Evolutionary conservation across 2,113 vertebrate species (phyloP).

Genomic region (Pluvianellus socialis): DNA sequence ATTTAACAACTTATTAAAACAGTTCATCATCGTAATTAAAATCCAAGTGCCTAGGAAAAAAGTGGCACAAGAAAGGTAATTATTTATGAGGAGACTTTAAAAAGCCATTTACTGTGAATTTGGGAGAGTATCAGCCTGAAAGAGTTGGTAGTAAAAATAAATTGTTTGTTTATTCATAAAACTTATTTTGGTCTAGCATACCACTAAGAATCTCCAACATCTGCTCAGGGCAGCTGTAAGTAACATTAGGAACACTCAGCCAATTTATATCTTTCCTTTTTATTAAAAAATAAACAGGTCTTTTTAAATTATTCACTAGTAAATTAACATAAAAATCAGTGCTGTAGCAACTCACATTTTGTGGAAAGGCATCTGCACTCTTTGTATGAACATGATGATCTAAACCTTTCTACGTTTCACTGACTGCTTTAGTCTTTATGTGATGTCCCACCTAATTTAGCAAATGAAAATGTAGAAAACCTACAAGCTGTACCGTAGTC

Average conservation of each 20-base stretch:
- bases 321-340: conserved; percentile 71
- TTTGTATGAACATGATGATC: neutral
- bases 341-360: conserved; percentile 23
- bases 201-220: conserved; percentile 40
- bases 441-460: conserved; percentile 62
- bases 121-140: conserved; percentile 45
- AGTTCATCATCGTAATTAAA: conserved; percentile 69
- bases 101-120: conserved; percentile 37
- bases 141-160: conserved; percentile 24
- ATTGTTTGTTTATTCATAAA: conserved; percentile 61
- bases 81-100: conserved; percentile 63
- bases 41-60: conserved; percentile 39
- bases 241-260: conserved; percentile 53
- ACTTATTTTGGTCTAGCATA: conserved; percentile 49
- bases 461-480: conserved; percentile 29
- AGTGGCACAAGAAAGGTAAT: conserved; percentile 56
- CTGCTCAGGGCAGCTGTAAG: conserved; percentile 55
- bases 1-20: conserved; percentile 68
- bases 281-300: conserved; percentile 82
- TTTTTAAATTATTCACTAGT: conserved; percentile 78
- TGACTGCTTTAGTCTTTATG: conserved; percentile 40
- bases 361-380: neutral
- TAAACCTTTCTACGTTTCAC: conserved; percentile 32
- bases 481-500: neutral
- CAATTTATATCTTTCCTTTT: conserved; percentile 67